Evolutionary conservation across 1,140 invertebrate species (phyloP).

Genomic region (Hetaerina americana): DNA sequence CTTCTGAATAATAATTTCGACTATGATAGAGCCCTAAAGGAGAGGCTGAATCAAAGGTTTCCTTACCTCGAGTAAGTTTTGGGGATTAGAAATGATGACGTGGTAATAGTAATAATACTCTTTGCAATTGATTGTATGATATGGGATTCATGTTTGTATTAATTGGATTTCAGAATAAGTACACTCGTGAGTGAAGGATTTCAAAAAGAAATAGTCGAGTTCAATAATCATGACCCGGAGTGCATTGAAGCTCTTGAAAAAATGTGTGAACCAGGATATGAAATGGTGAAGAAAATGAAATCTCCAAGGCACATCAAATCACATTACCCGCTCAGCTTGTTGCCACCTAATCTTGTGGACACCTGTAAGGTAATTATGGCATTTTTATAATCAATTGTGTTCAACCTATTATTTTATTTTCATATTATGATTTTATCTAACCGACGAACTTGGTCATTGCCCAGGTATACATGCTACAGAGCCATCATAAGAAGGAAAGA

Average conservation of each 20-base stretch:
- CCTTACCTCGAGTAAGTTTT: slow-evolving; percentile 32
- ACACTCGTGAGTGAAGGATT: slow-evolving; percentile 42
- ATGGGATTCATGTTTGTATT: background rate
- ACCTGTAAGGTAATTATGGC: slow-evolving; percentile 39
- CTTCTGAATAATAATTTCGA: slow-evolving; percentile 26
- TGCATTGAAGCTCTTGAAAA: slow-evolving; percentile 34
- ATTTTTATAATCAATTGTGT: too few relatives aligned
- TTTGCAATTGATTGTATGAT: background rate
- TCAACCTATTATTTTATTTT: too few relatives aligned
- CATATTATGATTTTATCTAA: too few relatives aligned
- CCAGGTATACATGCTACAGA: too few relatives aligned
- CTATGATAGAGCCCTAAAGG: slow-evolving; percentile 27
- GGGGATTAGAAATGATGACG: background rate
- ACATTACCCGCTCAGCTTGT: slow-evolving; percentile 41
- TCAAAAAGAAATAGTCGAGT: slow-evolving; percentile 37
- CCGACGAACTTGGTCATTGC: too few relatives aligned
- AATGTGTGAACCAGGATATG: slow-evolving; percentile 36
- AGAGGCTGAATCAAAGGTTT: slow-evolving; percentile 31
- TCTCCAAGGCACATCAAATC: slow-evolving; percentile 48
- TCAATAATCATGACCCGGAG: slow-evolving; percentile 30
- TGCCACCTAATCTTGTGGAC: slow-evolving; percentile 49
- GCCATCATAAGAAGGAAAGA: too few relatives aligned
- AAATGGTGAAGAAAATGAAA: slow-evolving; percentile 28
- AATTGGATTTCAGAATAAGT: slow-evolving; percentile 33
- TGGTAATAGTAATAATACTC: background rate